A percentile compares a stretch with the other conserved stretches of the same genome.
Evolutionary conservation across 2,888 invertebrate species (phyloP).

Genomic region (Drosophila mercatorum): DNA sequence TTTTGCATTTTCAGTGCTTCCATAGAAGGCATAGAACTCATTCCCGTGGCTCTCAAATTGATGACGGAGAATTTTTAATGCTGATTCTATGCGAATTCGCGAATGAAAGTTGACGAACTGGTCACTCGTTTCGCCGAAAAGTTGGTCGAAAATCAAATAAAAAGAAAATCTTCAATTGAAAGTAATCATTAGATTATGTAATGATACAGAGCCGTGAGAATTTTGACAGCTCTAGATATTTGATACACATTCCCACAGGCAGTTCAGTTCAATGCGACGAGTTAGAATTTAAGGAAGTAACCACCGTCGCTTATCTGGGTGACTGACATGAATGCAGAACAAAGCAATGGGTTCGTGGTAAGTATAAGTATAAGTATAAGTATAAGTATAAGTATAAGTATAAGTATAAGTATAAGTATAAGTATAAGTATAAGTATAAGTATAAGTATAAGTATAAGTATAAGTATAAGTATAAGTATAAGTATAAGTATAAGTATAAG

Average conservation of each 20-base stretch:
- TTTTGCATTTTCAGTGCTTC: slow-evolving; percentile 44
- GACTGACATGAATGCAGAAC: slow-evolving; percentile 36
- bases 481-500: slow-evolving; percentile 3
- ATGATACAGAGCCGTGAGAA: slow-evolving; percentile 67
- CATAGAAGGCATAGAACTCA: slow-evolving; percentile 52
- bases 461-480: background rate
- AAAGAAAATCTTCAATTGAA: slow-evolving; percentile 58
- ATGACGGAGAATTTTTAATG: slow-evolving; percentile 59
- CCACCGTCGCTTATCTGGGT: slow-evolving; percentile 46
- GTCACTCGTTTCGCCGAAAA: slow-evolving; percentile 55
- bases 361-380: slow-evolving; percentile 2
- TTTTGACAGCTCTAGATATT: slow-evolving; percentile 50
- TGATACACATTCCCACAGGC: slow-evolving; percentile 27
- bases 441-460: slow-evolving; percentile 4
- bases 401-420: slow-evolving; percentile 8
- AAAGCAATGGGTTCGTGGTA: background rate
- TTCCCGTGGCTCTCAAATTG: slow-evolving; percentile 47
- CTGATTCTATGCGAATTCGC: slow-evolving; percentile 62
- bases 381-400: slow-evolving; percentile 10
- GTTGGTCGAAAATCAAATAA: slow-evolving; percentile 49
- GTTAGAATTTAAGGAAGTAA: slow-evolving; percentile 74
- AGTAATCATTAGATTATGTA: slow-evolving; percentile 32
- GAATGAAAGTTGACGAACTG: slow-evolving; percentile 65
- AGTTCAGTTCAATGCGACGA: slow-evolving; percentile 58
- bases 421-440: slow-evolving; percentile 4